These are phyloP conservation scores for Crotalus tigris DNA, from an alignment of 2,113 vertebrate species.

Conservation along the genomic window DNA sequence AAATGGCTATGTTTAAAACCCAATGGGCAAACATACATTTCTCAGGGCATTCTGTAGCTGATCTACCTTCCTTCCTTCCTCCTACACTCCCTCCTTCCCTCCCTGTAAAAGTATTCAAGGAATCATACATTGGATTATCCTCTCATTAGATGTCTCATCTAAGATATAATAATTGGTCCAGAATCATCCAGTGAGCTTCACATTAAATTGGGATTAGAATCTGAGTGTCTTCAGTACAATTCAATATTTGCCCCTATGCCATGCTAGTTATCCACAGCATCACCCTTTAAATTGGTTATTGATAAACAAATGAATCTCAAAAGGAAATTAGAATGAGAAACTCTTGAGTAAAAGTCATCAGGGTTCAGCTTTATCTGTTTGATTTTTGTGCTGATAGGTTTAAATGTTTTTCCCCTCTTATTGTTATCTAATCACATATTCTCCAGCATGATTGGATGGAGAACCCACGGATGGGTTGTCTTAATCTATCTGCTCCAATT, in stretches of 20 bases:
- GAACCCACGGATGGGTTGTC: no score
- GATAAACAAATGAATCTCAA: background rate
- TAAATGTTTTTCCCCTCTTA: background rate
- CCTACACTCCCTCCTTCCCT: no score
- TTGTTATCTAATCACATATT: background rate
- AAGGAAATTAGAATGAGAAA: background rate
- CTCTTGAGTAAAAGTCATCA: background rate
- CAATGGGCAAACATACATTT: background rate
- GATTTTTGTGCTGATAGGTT: background rate
- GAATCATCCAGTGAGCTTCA: background rate
- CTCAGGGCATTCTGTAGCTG: background rate
- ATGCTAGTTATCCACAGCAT: background rate
- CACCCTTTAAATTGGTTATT: background rate
- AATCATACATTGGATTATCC: background rate
- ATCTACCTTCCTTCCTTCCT: background rate
- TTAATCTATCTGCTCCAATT: no score
- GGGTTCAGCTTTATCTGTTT: background rate
- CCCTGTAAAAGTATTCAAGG: background rate
- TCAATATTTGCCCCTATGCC: background rate
- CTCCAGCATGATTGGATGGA: no score
- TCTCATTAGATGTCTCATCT: background rate
- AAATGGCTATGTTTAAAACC: background rate
- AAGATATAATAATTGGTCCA: background rate
- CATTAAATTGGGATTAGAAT: background rate
- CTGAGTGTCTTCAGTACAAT: background rate